Evolutionary conservation across 2,113 vertebrate species (phyloP).

Genomic region (Sturnus vulgaris): DNA sequence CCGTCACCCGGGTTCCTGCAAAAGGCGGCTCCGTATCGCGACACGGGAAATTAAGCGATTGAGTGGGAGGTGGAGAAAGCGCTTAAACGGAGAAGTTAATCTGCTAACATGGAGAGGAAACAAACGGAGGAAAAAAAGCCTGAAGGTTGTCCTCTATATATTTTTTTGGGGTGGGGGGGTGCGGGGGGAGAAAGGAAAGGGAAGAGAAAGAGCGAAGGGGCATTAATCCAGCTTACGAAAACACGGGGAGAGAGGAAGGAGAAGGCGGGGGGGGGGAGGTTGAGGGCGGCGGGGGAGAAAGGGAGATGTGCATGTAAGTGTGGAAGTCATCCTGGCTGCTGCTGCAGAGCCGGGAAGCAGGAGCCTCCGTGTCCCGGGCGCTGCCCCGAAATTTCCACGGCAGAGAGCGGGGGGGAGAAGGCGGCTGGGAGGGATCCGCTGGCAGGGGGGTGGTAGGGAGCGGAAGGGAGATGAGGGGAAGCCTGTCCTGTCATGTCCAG

Average conservation of each 20-base stretch:
- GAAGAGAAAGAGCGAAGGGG: not conserved
- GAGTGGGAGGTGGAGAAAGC: slow-evolving; percentile 13
- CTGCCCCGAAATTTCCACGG: no score
- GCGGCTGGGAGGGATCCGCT: no score
- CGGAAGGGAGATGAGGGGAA: no score
- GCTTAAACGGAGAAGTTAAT: slow-evolving; percentile 38
- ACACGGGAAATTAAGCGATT: slow-evolving; percentile 36
- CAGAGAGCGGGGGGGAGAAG: no score
- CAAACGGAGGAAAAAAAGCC: not conserved
- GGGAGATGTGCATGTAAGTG: no score
- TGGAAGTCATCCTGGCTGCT: no score
- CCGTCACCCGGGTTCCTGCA: slow-evolving; percentile 36
- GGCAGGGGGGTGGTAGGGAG: no score
- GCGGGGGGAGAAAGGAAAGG: not conserved
- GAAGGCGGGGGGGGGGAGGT: no score
- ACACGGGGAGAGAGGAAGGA: not conserved
- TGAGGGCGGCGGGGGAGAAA: no score
- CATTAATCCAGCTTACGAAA: slow-evolving; percentile 35
- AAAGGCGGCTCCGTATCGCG: slow-evolving; percentile 45
- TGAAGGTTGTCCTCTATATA: not conserved
- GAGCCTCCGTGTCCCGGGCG: no score
- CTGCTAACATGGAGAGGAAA: slow-evolving; percentile 29
- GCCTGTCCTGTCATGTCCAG: no score
- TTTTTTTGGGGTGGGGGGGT: not conserved
- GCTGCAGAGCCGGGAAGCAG: no score